Base-by-base conservation (phyloP, 2,888 invertebrate genomes). In the Lumbricus terrestris region DNA sequence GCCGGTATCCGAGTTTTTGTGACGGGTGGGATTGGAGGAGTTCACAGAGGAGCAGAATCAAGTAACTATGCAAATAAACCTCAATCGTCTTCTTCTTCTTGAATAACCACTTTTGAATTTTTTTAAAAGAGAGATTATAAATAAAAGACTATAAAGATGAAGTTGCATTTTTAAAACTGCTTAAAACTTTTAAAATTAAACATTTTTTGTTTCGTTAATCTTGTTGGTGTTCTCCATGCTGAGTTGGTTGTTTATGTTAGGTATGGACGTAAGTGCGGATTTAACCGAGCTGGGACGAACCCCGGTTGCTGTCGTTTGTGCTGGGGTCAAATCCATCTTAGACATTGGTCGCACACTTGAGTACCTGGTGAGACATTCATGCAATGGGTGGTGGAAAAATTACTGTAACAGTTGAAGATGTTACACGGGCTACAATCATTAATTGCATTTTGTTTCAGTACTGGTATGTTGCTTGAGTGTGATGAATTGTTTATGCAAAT, bases 311-410 rank as follows among this genome's bases (percentile, higher is more conserved):
- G 98, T 99, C 15, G 97, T 99, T 4, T 98, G 98, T 93, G 97
- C 98, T 93, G 99, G 99, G 1, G 97, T 98, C 90, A 99, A 99
- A 95, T 98, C 99, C 35, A 99, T 99, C 93, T 96, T 99, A 91
- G 99, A 99, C 95, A 98, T 99, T 93, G 97, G 97, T 8, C 97
- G 97, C 94, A 99, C 99, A 0, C 96, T 99, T 88, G 99, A 99
- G 95, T 98, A 97, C 95, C 95, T 99, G 96, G 98, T 98, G 23
- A 90, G 82, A 82, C 34, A n/a, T 89, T 90, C 34, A n/a, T 89
- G 89, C 42, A 37, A n/a, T 35, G 40, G 33, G 18, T 88, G 37
- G 38, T n/a, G 18, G 47, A 47, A 47, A 23, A 23, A 47, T 85
- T 34, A 35, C 85, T 8, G 35, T 85, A 20, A 85, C 23, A 35